phyloP scores from a whole-genome alignment of 2,888 invertebrate species.

The Volucella inflata region DNA sequence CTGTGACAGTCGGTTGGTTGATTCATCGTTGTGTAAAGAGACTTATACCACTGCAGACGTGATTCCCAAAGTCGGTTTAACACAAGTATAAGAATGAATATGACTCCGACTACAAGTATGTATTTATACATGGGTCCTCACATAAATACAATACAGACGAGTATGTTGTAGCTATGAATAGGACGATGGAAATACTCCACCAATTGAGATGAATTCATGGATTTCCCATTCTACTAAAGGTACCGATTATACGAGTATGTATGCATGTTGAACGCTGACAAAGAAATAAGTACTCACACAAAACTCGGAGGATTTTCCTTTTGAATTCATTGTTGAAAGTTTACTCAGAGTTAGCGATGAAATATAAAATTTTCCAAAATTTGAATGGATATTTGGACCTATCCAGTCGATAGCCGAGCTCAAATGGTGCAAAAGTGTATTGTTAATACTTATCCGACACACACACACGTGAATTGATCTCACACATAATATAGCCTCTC shows the following conservation, averaged over 20 bases:
- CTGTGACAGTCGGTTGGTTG: conserved; percentile 34
- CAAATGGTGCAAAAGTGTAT: neutral
- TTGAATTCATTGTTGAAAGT: conserved; percentile 70
- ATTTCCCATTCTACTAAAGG: conserved; percentile 29
- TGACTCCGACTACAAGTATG: too few relatives aligned
- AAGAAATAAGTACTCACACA: neutral
- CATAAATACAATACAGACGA: too few relatives aligned
- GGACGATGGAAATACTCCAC: conserved; percentile 27
- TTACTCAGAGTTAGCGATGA: conserved; percentile 62
- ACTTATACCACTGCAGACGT: conserved; percentile 64
- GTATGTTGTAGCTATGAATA: conserved; percentile 10
- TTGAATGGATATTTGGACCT: conserved; percentile 53
- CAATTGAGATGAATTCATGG: conserved; percentile 62
- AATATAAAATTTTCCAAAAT: conserved; percentile 45
- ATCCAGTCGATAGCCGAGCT: conserved; percentile 20
- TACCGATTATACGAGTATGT: conserved; percentile 21
- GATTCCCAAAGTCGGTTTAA: conserved; percentile 69
- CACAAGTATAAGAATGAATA: neutral
- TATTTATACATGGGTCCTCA: too few relatives aligned
- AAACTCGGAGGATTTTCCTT: conserved; percentile 63
- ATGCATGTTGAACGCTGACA: neutral
- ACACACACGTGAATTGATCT: too few relatives aligned
- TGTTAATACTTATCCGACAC: too few relatives aligned
- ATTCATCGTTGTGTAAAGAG: conserved; percentile 33
- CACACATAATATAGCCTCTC: too few relatives aligned